A percentile compares a stretch with the other conserved stretches of the same genome.
phyloP scores from a whole-genome alignment of 2,888 invertebrate species.

The Leptinotarsa tumamoca region DNA sequence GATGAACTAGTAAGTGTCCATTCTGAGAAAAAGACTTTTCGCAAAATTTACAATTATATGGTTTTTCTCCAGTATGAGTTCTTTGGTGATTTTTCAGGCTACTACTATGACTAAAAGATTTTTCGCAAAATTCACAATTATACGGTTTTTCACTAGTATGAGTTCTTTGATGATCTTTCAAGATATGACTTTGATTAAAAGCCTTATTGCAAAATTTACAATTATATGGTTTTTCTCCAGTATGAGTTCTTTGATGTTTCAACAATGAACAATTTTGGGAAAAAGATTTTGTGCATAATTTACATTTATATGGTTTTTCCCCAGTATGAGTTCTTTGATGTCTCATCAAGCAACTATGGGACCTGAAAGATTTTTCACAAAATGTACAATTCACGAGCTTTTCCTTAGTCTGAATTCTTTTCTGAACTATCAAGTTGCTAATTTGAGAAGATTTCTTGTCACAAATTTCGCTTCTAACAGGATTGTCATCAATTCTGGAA shows the following conservation, averaged over 20 bases:
- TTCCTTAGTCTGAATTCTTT: neutral
- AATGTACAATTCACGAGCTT: neutral
- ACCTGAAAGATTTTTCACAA: neutral
- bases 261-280: neutral
- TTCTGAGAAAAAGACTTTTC: too few species aligned
- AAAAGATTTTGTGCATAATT: neutral
- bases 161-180: neutral
- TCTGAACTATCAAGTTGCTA: neutral
- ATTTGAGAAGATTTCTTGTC: too few species aligned
- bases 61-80: neutral
- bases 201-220: neutral
- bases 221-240: constrained; percentile 1
- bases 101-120: too few species aligned
- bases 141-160: too few species aligned
- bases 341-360: neutral
- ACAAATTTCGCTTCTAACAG: too few species aligned
- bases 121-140: too few species aligned
- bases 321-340: too few species aligned
- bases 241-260: neutral
- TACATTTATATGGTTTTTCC: neutral
- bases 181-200: neutral
- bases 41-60: neutral
- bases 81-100: too few species aligned
- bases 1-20: neutral
- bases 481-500: too few species aligned